Evolutionary conservation across 2,797 vertebrate species (phyloP).

Genomic region (Danio kyathit): DNA sequence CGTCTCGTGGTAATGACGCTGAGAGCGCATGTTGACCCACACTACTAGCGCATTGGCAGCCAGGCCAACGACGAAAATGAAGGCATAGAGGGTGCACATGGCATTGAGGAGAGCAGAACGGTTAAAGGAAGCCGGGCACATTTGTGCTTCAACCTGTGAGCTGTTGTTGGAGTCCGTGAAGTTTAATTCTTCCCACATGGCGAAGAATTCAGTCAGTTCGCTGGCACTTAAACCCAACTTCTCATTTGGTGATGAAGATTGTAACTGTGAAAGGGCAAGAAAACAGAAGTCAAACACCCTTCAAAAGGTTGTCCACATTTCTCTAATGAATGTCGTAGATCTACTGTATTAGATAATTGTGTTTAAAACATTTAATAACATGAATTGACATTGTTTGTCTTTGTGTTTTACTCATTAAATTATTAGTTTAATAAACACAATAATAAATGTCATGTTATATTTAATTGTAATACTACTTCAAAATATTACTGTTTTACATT

Average conservation of each 20-base stretch:
- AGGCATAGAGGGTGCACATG: constrained; percentile 89
- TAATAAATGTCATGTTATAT: too few species aligned
- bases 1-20: constrained; percentile 87
- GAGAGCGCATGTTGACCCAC: constrained; percentile 92
- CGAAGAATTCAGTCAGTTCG: constrained; percentile 84
- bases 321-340: background rate
- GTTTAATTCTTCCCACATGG: constrained; percentile 83
- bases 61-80: constrained; percentile 92
- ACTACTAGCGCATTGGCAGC: constrained; percentile 92
- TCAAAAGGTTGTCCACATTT: background rate
- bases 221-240: constrained; percentile 81
- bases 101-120: constrained; percentile 85
- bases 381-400: background rate
- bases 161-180: constrained; percentile 79
- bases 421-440: too few species aligned
- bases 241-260: background rate
- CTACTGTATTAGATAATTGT: background rate
- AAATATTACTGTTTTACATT: too few species aligned
- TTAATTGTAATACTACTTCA: too few species aligned
- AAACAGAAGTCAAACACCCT: background rate
- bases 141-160: constrained; percentile 82
- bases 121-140: constrained; percentile 82
- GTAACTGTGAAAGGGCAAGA: constrained; percentile 50
- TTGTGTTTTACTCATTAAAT: too few species aligned
- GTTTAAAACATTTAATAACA: background rate